Evolutionary conservation across 1,140 invertebrate species (phyloP).

Genomic region (Pseudomyrmex flavicornis): DNA sequence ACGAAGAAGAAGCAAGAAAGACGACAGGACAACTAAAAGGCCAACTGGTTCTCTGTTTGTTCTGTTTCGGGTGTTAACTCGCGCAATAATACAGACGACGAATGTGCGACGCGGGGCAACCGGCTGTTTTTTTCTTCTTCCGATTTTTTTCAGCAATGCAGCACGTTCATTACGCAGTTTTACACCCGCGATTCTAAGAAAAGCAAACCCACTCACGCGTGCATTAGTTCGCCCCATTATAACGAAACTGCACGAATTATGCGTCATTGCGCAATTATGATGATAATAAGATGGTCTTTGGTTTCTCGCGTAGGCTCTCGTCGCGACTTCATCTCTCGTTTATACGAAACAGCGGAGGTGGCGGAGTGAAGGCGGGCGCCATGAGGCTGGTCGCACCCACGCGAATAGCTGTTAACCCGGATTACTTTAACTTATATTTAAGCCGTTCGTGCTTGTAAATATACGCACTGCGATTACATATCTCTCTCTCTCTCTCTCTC

Average conservation of each 20-base stretch:
- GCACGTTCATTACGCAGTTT: constrained; percentile 56
- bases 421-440: constrained; percentile 42
- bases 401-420: constrained; percentile 21
- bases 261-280: constrained; percentile 65
- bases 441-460: constrained; percentile 4
- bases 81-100: constrained; percentile 25
- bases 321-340: background rate
- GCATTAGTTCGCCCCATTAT: background rate
- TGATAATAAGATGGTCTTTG: constrained; percentile 55
- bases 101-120: background rate
- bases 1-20: background rate
- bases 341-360: constrained; percentile 25
- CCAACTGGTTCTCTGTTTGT: constrained; percentile 22
- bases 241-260: constrained; percentile 59
- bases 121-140: constrained; percentile 49
- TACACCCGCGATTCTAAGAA: constrained; percentile 17
- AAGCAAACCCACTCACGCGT: background rate
- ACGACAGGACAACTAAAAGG: background rate
- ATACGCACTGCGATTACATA: background rate
- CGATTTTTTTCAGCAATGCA: constrained; percentile 42
- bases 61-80: constrained; percentile 68
- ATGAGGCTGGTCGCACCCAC: constrained; percentile 26
- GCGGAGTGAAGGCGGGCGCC: constrained; percentile 17
- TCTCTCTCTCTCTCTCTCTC: background rate
- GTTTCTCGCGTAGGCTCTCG: background rate